These are phyloP conservation scores for Stegostoma tigrinum DNA, from an alignment of 2,113 vertebrate genomes.

Conservation along the genomic window DNA sequence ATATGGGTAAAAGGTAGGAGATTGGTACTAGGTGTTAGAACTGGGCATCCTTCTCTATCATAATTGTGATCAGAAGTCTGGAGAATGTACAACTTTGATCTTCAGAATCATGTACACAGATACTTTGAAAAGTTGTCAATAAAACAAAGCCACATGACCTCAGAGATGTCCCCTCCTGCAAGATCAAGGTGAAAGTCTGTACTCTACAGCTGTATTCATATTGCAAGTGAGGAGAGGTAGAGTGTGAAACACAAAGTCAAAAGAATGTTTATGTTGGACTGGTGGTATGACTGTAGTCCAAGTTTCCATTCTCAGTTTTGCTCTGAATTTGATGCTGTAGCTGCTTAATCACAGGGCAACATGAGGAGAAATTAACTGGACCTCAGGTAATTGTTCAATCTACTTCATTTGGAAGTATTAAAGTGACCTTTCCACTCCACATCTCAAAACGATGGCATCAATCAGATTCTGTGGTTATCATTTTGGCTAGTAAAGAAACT, in stretches of 20 bases:
- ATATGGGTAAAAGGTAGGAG: too few species aligned
- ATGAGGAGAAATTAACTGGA: not conserved
- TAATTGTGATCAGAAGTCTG: not conserved
- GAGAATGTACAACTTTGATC: not conserved
- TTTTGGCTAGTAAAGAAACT: not conserved
- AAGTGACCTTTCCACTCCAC: not conserved
- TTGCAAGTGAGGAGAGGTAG: not conserved
- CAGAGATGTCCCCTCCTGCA: not conserved
- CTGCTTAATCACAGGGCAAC: not conserved
- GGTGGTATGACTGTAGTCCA: not conserved
- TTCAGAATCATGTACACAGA: not conserved
- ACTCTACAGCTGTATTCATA: not conserved
- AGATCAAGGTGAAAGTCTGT: not conserved
- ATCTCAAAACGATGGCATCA: not conserved
- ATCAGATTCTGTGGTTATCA: not conserved
- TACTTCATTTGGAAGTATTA: not conserved
- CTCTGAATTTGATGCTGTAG: not conserved
- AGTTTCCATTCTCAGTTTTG: not conserved
- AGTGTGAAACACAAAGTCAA: not conserved
- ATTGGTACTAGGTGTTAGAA: too few species aligned
- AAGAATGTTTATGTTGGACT: not conserved
- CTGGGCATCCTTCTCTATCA: too few species aligned
- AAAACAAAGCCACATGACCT: not conserved
- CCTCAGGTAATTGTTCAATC: not conserved
- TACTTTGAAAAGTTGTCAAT: not conserved